Conservation (phyloP, 1,140 invertebrate species). For the Medauroidea extradentata region DNA sequence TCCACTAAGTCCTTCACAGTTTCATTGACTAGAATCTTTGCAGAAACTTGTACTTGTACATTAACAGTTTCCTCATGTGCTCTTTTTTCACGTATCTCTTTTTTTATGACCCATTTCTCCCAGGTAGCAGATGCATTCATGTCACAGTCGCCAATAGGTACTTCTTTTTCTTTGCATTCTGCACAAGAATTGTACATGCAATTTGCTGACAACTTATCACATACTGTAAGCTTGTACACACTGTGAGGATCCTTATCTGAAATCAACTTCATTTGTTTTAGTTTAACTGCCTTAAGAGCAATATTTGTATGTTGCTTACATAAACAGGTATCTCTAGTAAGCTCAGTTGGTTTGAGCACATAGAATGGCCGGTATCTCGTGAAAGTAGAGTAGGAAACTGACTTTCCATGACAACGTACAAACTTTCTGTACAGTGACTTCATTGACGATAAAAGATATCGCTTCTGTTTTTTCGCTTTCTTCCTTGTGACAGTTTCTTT, state of each 20-base stretch:
- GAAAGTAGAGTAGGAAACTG: constrained; percentile 17
- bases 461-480: not conserved
- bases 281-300: not conserved
- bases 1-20: constrained; percentile 20
- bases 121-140: constrained; percentile 7
- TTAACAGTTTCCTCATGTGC: constrained; percentile 16
- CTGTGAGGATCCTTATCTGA: constrained; percentile 15
- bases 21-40: constrained; percentile 20
- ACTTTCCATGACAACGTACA: not conserved
- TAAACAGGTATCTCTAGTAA: constrained; percentile 21
- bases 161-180: not conserved
- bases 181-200: constrained; percentile 18
- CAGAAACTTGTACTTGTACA: constrained; percentile 14
- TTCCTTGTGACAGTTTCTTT: not conserved
- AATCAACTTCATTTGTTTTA: constrained; percentile 18
- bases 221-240: constrained; percentile 18
- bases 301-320: constrained; percentile 19
- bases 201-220: constrained; percentile 14
- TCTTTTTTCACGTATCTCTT: not conserved
- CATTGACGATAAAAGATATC: not conserved
- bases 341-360: constrained; percentile 15
- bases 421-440: not conserved
- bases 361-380: constrained; percentile 22
- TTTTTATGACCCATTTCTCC: not conserved
- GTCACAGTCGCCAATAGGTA: not conserved